A percentile compares a stretch with the other conserved stretches of the same genome.
These are phyloP conservation scores for Emydoidea blandingii DNA, from an alignment of 2,797 vertebrate genomes.

Conservation along the genomic window DNA sequence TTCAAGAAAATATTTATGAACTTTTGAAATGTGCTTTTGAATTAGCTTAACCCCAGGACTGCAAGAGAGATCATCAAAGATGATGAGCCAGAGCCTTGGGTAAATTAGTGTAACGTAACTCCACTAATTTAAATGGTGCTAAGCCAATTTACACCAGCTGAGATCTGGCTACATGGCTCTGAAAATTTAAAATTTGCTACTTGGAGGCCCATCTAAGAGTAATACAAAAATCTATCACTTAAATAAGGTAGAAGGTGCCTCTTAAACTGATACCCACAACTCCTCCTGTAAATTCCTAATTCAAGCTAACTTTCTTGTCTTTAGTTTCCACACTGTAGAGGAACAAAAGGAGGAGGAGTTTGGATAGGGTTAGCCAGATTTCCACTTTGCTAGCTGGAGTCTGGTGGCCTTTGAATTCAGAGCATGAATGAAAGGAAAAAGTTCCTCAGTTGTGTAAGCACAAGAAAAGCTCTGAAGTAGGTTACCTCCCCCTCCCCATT, in stretches of 20 bases:
- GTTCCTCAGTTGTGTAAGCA: neutral
- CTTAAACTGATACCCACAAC: neutral
- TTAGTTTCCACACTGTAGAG: neutral
- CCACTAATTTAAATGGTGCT: neutral
- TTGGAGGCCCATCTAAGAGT: neutral
- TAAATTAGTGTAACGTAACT: rapidly evolving
- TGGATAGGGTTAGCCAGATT: neutral
- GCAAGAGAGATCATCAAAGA: neutral
- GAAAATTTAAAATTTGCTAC: neutral
- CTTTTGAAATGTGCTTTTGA: neutral
- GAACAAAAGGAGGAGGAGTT: neutral
- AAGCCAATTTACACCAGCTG: neutral
- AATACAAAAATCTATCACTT: neutral
- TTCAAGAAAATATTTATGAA: neutral
- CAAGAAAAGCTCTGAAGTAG: neutral
- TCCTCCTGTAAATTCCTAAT: rapidly evolving
- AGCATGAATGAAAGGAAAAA: neutral
- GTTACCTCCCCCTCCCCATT: neutral
- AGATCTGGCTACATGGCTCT: neutral
- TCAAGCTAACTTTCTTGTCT: neutral
- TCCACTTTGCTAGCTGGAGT: neutral
- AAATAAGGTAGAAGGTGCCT: too few species aligned
- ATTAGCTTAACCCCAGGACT: neutral
- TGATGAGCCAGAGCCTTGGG: rapidly evolving
- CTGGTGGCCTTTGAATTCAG: neutral